Evolutionary conservation across 1,140 invertebrate species (phyloP).

Genomic region (Tribolium madens): DNA sequence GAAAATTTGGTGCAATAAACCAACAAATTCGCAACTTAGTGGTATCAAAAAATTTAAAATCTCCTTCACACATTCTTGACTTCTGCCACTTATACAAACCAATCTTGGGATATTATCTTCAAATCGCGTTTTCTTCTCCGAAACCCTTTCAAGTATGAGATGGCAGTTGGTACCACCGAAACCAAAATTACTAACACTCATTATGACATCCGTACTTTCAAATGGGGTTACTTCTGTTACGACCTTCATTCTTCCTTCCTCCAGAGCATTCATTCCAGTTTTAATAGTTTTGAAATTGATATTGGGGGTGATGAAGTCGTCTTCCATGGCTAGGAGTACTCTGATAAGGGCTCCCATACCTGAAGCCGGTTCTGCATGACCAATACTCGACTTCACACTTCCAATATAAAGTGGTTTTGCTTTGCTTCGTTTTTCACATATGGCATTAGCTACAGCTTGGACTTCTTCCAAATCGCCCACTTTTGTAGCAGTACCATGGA

Average conservation of each 20-base stretch:
- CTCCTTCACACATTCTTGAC: conserved; percentile 74
- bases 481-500: conserved; percentile 88
- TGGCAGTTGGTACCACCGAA: conserved; percentile 78
- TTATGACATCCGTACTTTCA: conserved; percentile 70
- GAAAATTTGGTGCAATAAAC: conserved; percentile 67
- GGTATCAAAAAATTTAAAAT: conserved; percentile 76
- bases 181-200: conserved; percentile 74
- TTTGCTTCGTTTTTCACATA: conserved; percentile 78
- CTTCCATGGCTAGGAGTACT: conserved; percentile 81
- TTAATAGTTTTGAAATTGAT: conserved; percentile 82
- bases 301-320: conserved; percentile 81
- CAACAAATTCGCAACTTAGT: conserved; percentile 71
- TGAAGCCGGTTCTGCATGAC: conserved; percentile 92
- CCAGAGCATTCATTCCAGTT: conserved; percentile 77
- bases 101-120: conserved; percentile 72
- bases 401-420: conserved; percentile 84
- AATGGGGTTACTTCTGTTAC: conserved; percentile 75
- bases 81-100: conserved; percentile 75
- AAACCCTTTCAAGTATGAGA: conserved; percentile 72
- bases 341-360: conserved; percentile 88
- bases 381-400: conserved; percentile 94
- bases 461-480: conserved; percentile 92
- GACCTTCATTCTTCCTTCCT: conserved; percentile 77
- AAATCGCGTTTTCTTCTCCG: conserved; percentile 66
- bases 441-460: conserved; percentile 83